phyloP scores from a whole-genome alignment of 2,113 vertebrate species.

The Oreochromis spilurus region DNA sequence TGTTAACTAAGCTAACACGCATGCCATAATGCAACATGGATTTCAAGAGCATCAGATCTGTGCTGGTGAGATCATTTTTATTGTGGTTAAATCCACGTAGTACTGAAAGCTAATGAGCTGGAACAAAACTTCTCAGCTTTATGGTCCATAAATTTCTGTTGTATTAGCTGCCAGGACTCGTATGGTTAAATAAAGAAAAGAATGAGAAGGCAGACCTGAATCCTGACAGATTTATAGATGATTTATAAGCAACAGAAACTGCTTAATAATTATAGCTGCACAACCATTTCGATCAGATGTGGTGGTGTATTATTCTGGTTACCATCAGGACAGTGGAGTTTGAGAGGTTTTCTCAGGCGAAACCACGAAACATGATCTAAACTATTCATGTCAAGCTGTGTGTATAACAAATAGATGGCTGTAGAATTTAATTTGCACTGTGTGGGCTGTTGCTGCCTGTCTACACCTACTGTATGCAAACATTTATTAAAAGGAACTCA shows the following conservation, averaged over 20 bases:
- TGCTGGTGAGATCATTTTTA: neutral
- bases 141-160: neutral
- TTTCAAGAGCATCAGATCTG: neutral
- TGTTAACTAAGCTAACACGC: neutral
- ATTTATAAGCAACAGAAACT: neutral
- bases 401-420: neutral
- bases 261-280: neutral
- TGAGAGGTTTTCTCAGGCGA: neutral
- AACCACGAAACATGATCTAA: neutral
- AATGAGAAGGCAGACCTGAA: neutral
- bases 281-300: neutral
- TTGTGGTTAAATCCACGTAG: neutral
- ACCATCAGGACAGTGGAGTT: neutral
- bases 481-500: neutral
- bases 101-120: neutral
- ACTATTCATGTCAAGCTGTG: neutral
- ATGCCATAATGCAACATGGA: neutral
- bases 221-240: neutral
- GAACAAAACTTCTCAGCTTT: neutral
- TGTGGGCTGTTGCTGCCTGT: neutral
- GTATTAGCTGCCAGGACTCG: neutral
- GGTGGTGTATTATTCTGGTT: neutral
- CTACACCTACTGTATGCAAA: neutral
- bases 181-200: neutral
- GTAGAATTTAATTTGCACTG: neutral